Conservation (phyloP, 1,140 invertebrate genomes). For the Coboldia fuscipes region DNA sequence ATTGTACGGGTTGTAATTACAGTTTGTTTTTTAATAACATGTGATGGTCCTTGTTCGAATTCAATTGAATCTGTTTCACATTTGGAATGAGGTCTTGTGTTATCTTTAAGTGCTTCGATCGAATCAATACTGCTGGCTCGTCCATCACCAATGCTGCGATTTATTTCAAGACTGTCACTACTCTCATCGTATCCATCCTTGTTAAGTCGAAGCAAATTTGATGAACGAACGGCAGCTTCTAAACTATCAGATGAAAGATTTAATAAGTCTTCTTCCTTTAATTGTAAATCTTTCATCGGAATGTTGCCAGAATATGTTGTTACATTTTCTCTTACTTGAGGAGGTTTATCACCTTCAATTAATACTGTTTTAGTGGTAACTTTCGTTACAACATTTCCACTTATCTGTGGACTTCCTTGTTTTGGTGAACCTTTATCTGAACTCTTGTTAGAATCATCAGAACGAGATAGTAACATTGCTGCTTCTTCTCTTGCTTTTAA, state of each 20-base stretch:
- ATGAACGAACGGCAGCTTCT: constrained; percentile 25
- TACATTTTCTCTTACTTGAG: constrained; percentile 8
- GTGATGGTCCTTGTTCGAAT: constrained; percentile 22
- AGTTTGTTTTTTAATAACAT: constrained; percentile 14
- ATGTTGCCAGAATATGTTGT: not conserved
- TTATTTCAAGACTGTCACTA: constrained; percentile 33
- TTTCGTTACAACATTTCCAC: not conserved
- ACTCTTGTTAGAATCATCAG: constrained; percentile 31
- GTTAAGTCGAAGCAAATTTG: constrained; percentile 12
- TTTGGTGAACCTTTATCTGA: constrained; percentile 27
- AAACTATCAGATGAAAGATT: constrained; percentile 37
- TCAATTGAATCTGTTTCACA: constrained; percentile 19
- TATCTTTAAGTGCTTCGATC: constrained; percentile 30
- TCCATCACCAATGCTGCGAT: constrained; percentile 24
- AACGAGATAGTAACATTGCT: constrained; percentile 37
- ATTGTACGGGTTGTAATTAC: constrained; percentile 7
- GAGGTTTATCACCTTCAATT: too few relatives aligned
- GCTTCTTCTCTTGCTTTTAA: constrained; percentile 68
- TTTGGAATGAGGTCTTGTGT: too few relatives aligned
- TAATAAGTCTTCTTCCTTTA: constrained; percentile 17
- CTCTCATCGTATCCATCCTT: constrained; percentile 24
- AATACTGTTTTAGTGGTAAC: not conserved
- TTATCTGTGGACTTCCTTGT: constrained; percentile 15
- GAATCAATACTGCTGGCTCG: constrained; percentile 40
- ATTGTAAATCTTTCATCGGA: constrained; percentile 9